Base-by-base conservation (phyloP, 2,797 vertebrate species). In the Rhyacichthys aspro region DNA sequence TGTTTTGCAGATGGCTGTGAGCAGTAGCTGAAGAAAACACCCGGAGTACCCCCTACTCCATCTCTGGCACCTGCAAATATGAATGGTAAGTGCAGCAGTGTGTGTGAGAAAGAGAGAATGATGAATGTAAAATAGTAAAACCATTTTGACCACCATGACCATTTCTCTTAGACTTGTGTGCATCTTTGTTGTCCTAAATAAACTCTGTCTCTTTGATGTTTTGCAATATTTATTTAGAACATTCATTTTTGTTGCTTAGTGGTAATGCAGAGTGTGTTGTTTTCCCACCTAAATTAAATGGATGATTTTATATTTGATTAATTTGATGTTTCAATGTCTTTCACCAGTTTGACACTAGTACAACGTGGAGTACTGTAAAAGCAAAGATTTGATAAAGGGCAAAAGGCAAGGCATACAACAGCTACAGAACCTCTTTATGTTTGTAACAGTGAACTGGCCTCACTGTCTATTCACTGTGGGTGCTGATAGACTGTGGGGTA, bases 1-100 rank as follows among this genome's bases (percentile, higher is more conserved):
- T 87, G 64, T 86, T 85, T 83, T 83, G 64, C 83, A 87, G 89
- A 90, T 89, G 89, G 62, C 78, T 68, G 55, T 16, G 45, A 79
- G 64, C 76, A 57, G 66, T 67, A 83, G 85, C 83, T 91, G 86
- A 89, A 79, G 74, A 83, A 73, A 11, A 62, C 53, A 17, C 56
- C 52, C 8, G 79, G 74, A 90, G 67, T 74, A 53, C 67, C 82
- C 79, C 71, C 57, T 7, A 49, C 48, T 46, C 55, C 34, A 52
- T 60, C 59, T 55, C 59, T 55, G 43, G 71, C 80, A 82, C 78
- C 62, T 83, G 81, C 81, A 70, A 85, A 80, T 7, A 91, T 91
- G 90, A 91, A 89, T 80, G 86, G 89, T 91, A 85, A 86, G 86
- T 43, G 43, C 62, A 79, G 68, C 36, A 34, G 56, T 59, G 6